Conservation (phyloP, 2,888 invertebrate genomes). For the Dryadula phaetusa region DNA sequence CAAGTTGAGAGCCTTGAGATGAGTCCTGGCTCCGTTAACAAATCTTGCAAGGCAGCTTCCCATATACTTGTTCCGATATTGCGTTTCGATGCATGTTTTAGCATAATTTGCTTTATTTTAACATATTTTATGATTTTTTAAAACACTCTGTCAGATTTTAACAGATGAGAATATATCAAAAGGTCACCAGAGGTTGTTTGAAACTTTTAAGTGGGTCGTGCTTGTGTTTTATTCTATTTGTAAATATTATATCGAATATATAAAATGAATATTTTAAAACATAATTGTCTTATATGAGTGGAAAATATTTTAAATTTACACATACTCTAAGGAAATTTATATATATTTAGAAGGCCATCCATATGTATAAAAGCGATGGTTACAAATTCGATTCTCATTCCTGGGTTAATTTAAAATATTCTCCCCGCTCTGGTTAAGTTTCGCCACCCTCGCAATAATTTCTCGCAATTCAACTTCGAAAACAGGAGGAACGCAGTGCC, state of each 20-base stretch:
- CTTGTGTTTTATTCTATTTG: not conserved
- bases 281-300: not conserved
- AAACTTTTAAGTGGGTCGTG: slow-evolving; percentile 2
- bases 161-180: not conserved
- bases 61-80: slow-evolving; percentile 22
- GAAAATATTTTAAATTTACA: not conserved
- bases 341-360: not conserved
- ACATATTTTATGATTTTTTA: slow-evolving; percentile 2
- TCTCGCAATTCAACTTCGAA: no score
- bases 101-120: slow-evolving; percentile 11
- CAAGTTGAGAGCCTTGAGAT: slow-evolving; percentile 31
- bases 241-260: not conserved
- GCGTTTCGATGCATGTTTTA: slow-evolving; percentile 9
- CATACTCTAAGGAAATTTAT: not conserved
- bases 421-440: no score
- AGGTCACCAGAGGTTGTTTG: slow-evolving; percentile 8
- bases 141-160: not conserved
- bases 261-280: not conserved
- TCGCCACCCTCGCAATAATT: no score
- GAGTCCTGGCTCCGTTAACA: slow-evolving; percentile 11
- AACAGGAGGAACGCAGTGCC: no score
- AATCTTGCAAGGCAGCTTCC: slow-evolving; percentile 22
- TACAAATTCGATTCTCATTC: not conserved
- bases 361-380: not conserved
- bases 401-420: not conserved